Conservation (phyloP, 2,113 vertebrate species). For the Ciconia boyciana region DNA sequence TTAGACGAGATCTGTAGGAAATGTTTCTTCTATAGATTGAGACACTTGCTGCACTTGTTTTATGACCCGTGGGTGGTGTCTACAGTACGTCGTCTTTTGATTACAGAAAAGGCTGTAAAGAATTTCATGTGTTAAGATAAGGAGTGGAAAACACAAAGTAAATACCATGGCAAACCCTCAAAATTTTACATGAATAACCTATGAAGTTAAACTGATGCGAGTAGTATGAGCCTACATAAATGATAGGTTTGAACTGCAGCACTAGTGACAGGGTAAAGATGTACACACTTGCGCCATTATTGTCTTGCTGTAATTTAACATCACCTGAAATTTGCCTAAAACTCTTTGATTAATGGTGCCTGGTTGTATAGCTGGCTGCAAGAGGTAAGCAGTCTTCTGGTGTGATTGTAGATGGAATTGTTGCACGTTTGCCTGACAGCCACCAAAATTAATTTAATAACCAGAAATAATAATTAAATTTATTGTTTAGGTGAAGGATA, state of each 20-base stretch:
- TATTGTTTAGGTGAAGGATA: neutral
- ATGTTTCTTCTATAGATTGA: neutral
- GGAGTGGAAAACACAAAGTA: neutral
- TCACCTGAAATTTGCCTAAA: neutral
- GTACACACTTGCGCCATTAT: fast-evolving
- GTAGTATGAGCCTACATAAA: neutral
- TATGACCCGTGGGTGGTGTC: neutral
- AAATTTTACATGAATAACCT: neutral
- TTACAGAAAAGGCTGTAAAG: neutral
- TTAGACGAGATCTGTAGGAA: neutral
- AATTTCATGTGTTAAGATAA: neutral
- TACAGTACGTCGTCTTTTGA: neutral
- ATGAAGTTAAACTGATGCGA: neutral
- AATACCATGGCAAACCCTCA: fast-evolving
- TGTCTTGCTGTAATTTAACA: neutral
- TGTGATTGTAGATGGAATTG: neutral
- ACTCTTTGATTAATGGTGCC: no score
- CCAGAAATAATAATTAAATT: neutral
- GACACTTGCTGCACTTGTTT: neutral
- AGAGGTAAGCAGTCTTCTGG: neutral
- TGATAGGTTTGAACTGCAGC: neutral
- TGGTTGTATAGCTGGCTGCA: neutral
- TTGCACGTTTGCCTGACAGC: neutral
- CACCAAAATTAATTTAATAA: neutral
- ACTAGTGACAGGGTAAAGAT: neutral